These are phyloP conservation scores for Tympanuchus pallidicinctus DNA, from an alignment of 2,113 vertebrate species.

Conservation along the genomic window DNA sequence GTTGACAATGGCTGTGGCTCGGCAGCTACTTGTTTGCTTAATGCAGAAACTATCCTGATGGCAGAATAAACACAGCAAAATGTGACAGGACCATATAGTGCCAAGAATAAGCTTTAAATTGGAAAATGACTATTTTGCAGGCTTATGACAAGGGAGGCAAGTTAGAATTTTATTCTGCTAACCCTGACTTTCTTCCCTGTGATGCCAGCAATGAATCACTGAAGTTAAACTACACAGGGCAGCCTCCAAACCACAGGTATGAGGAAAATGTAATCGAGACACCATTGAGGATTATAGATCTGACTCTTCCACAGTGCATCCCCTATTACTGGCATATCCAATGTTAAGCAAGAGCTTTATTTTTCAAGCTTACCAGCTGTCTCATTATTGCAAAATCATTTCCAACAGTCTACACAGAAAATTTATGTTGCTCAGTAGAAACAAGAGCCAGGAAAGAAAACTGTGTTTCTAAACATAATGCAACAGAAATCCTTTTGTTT, in stretches of 20 bases:
- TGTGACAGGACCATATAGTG: background rate
- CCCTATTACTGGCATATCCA: background rate
- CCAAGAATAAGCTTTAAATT: background rate
- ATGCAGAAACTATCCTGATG: fast-evolving
- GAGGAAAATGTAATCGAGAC: background rate
- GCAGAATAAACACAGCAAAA: background rate
- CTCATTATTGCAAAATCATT: background rate
- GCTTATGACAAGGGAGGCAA: background rate
- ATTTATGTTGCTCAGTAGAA: background rate
- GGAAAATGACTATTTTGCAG: background rate
- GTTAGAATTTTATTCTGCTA: background rate
- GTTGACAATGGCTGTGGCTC: fast-evolving
- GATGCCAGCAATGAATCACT: background rate
- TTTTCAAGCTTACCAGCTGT: background rate
- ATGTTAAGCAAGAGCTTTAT: background rate
- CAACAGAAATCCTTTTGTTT: background rate
- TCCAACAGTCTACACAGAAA: background rate
- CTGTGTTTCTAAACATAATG: background rate
- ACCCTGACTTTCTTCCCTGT: background rate
- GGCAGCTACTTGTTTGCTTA: background rate
- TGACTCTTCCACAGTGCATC: background rate
- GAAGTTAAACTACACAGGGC: background rate
- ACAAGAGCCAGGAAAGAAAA: background rate
- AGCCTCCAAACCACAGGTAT: background rate
- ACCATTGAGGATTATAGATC: background rate